Base-by-base conservation (phyloP, 2,888 invertebrate genomes). In the Clitarchus hookeri region DNA sequence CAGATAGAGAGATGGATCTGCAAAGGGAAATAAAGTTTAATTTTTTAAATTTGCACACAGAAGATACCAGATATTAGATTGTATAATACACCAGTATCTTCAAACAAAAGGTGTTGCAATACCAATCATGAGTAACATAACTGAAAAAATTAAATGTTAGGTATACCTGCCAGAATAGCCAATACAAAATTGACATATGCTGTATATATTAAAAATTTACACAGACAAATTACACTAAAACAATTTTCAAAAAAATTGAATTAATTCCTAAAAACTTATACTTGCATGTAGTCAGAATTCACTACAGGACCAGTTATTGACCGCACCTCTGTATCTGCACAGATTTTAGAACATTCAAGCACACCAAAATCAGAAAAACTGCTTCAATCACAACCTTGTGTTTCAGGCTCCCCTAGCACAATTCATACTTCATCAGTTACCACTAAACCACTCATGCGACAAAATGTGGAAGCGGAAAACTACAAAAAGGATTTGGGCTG, bases 1-100 rank as follows among this genome's bases (percentile, higher is more conserved):
- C 84, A 87, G 85, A 85, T 87, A 86, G 86, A 85, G 87, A 87
- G 88, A 86, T 86, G 88, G 88, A 88, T 88, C 88, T 88, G 88
- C 84, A 88, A 88, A 87, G 85, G 88, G 87, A 88, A 88, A 26
- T n/a, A 65, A 65, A 65, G n/a, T 36, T 65, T 19, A 65, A 65
- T 23, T 65, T 65, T 23, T 16, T 8, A 12, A 12, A 4, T 65
- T n/a, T 65, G 65, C 12, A 23, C 16, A 65, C 16, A n/a, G 19
- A 23, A 65, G 65, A 65, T 23, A 65, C 16, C 65, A 65, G n/a
- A 65, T 23, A 65, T n/a, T 65, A 23, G 8, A 65, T 16, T n/a
- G n/a, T 65, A 9, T 11, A 13, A 48, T 11, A 11, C 48, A 13
- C 48, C 16, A 48, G 48, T 48, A 13, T 16, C 48, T 48, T 48